Evolutionary conservation across 2,888 invertebrate genomes (phyloP).

Genomic region (Drosophila anomalipes): DNA sequence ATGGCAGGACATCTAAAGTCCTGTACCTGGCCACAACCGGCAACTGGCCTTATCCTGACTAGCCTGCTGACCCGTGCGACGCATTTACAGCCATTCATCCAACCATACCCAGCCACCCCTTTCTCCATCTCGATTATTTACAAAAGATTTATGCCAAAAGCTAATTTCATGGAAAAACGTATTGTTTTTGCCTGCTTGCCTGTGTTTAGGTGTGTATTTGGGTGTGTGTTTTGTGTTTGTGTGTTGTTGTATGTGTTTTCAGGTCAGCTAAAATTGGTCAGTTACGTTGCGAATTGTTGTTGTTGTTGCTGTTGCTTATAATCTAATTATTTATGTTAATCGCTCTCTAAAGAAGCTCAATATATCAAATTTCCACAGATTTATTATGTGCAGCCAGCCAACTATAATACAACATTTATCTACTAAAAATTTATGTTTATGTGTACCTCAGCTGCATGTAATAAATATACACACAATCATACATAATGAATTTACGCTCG

Average conservation of each 20-base stretch:
- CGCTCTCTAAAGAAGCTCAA: conserved; percentile 73
- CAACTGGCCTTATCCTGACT: conserved; percentile 38
- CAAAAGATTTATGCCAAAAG: conserved; percentile 79
- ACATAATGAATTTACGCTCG: conserved; percentile 46
- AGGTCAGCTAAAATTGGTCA: conserved; percentile 62
- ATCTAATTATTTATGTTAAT: conserved; percentile 82
- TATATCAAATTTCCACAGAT: conserved; percentile 71
- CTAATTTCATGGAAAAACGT: conserved; percentile 81
- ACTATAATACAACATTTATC: conserved; percentile 23
- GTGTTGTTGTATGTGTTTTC: conserved; percentile 30
- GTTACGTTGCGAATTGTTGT: conserved; percentile 49
- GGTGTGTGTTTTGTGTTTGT: conserved; percentile 6
- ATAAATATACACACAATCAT: conserved; percentile 1
- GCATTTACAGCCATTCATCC: conserved; percentile 34
- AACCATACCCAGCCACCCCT: background rate
- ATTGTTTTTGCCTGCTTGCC: conserved; percentile 60
- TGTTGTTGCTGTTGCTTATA: conserved; percentile 44
- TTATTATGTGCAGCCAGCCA: conserved; percentile 51
- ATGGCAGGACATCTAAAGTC: conserved; percentile 23
- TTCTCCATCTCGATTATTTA: conserved; percentile 59
- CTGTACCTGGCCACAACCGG: conserved; percentile 48
- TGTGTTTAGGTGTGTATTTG: conserved; percentile 7
- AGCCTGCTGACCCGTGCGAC: conserved; percentile 27
- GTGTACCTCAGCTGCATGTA: conserved; percentile 1
- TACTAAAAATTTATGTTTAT: conserved; percentile 3